These are phyloP conservation scores for Pseudolycoriella hygida DNA, from an alignment of 2,888 invertebrate genomes.

Conservation along the genomic window DNA sequence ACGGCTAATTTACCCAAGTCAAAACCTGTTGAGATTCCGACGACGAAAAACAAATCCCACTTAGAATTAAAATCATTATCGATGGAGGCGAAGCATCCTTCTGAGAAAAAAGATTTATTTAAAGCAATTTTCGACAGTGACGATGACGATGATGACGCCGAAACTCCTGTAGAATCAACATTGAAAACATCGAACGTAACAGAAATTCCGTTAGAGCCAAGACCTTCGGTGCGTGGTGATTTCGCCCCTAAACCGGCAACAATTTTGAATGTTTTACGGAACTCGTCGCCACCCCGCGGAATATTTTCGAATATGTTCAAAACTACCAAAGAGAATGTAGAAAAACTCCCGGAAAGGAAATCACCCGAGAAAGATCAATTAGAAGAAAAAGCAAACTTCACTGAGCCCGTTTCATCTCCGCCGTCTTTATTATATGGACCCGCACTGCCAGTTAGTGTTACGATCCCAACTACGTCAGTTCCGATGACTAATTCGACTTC, in stretches of 20 bases:
- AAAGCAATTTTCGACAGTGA: constrained; percentile 78
- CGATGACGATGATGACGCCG: constrained; percentile 18
- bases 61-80: constrained; percentile 22
- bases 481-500: neutral
- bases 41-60: constrained; percentile 16
- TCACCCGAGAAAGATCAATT: neutral
- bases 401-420: too few relatives aligned
- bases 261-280: constrained; percentile 39
- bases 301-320: constrained; percentile 34
- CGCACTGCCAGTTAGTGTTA: neutral
- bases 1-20: too few relatives aligned
- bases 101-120: constrained; percentile 60
- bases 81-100: constrained; percentile 25
- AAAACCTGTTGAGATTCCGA: neutral
- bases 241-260: constrained; percentile 22
- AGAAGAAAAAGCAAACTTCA: neutral
- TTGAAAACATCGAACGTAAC: neutral
- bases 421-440: neutral
- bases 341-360: neutral
- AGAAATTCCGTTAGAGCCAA: neutral
- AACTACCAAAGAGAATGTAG: neutral
- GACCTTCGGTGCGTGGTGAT: constrained; percentile 11
- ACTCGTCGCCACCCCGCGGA: constrained; percentile 50
- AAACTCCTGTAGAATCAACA: neutral
- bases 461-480: neutral